Evolutionary conservation across 1,140 invertebrate species (phyloP).

Genomic region (Tetragnatha versicolor): DNA sequence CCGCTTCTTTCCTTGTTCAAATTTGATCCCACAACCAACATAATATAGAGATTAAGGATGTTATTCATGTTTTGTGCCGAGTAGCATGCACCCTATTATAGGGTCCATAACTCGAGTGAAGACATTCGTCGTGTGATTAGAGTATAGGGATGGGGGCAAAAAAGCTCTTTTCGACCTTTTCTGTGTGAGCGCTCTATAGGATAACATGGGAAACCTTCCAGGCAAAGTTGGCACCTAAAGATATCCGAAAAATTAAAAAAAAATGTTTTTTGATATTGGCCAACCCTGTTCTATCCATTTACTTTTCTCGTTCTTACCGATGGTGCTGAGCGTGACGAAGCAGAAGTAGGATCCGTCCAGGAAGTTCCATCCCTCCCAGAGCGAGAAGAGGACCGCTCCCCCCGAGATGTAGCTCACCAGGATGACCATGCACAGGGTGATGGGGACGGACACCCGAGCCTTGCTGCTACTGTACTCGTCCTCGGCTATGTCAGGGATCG

Average conservation of each 20-base stretch:
- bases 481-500: slow-evolving; percentile 27
- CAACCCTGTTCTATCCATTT: background rate
- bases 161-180: background rate
- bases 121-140: too few relatives aligned
- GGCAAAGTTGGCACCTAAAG: background rate
- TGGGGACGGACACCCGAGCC: slow-evolving; percentile 58
- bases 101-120: too few relatives aligned
- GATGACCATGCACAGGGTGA: slow-evolving; percentile 58
- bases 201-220: too few relatives aligned
- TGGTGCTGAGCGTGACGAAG: slow-evolving; percentile 61
- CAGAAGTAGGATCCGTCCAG: slow-evolving; percentile 62
- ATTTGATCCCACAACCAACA: too few relatives aligned
- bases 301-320: slow-evolving; percentile 62
- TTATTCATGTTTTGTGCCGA: background rate
- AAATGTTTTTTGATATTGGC: background rate
- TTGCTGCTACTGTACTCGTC: slow-evolving; percentile 33
- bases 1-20: too few relatives aligned
- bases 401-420: slow-evolving; percentile 60
- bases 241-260: background rate
- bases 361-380: slow-evolving; percentile 65
- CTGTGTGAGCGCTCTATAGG: too few relatives aligned
- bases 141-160: too few relatives aligned
- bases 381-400: slow-evolving; percentile 64
- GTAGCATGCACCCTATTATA: too few relatives aligned
- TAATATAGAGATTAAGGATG: too few relatives aligned